Evolutionary conservation across 2,113 vertebrate genomes (phyloP), one percentile per base, ranked within the genome.

Genomic region (Nothocercus nigrocapillus): DNA sequence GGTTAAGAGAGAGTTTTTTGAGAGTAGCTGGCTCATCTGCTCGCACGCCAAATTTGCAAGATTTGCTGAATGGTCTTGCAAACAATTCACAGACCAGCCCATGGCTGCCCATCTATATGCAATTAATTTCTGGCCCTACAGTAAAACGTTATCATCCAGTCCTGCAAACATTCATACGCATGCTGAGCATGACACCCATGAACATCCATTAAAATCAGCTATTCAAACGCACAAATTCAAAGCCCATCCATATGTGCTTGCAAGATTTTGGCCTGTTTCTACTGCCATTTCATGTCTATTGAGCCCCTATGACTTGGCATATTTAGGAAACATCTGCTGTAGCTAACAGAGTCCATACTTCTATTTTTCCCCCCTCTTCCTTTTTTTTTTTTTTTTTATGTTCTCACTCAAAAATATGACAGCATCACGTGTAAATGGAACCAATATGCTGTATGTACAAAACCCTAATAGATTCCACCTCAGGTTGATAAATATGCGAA

Each of bases 271-370:
- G 77, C 77, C 83, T 92, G 51, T 59, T 90, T 87, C 58, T 94
- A 40, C 38, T 88, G 62, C 63, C 22, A 80, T 92, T 88, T 92
- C 42, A 30, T 21, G 8, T 44, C 63, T 89, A n/a, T 45, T 34
- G 61, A 91, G 67, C 69, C 62, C 44, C 53, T 38, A 64, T 86
- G 77, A 79, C 44, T 90, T 82, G 58, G 74, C 59, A 59, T 93
- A 87, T 74, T 92, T 82, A 89, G 83, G 78, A 92, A 97, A 95
- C 88, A 76, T 90, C 92, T 96, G 88, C 81, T 92, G 74, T 82
- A 85, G 62, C 82, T 95, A 94, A 93, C 73, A 82, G 64, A 84
- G 88, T 72, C 80, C 92, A 59, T 59, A 59, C 27, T 82, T 40
- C 62, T 86, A 13, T 85, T 90, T 90, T 88, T 16, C 38, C 56